Base-by-base conservation (phyloP, 2,888 invertebrate genomes). In the Polia nebulosa region DNA sequence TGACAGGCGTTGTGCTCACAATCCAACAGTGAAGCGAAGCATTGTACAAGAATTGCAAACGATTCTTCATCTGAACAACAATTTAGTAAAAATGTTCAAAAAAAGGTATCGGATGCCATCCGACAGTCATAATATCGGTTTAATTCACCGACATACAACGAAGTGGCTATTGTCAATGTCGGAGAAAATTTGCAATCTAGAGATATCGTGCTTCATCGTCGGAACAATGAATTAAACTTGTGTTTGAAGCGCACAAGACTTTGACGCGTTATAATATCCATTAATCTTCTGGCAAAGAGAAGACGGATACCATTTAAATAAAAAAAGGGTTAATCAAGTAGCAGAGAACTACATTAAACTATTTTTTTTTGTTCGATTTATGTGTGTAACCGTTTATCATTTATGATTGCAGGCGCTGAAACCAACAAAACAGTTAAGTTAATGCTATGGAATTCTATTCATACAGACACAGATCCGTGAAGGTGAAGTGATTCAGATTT, bases 191-290 rank as follows among this genome's bases (percentile, higher is more conserved):
- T 83, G 7, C 49, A 83, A 72, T 69, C 51, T 1, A 55, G 84
- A 69, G 82, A 84, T 83, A 89, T 91, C 77, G 84, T 89, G 1
- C 62, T 92, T 47, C 86, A 88, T 78, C 81, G 83, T 6, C 79
- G 87, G 64, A 83, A 82, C 7, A 61, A 7, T 80, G 57, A 78
- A 25, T 61, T 90, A 60, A 85, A 49, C 84, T 80, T 78, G 77
- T 89, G 20, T 52, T 0, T 52, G 51, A 52, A 52, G 34, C 52
- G 1, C 32, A 53, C 0, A 32, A 20, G 0, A 0, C 66, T 51
- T 81, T 67, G 80, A 81, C 53, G 47, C 68, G 13, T 63, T 81
- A 32, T 84, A 86, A 78, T 85, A 86, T 78, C 84, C 81, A 2
- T 71, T 85, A 15, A 76, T 87, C 63, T 84, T 84, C 80, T 86